Evolutionary conservation across 2,113 vertebrate species (phyloP).

Genomic region (Crotophaga sulcirostris): DNA sequence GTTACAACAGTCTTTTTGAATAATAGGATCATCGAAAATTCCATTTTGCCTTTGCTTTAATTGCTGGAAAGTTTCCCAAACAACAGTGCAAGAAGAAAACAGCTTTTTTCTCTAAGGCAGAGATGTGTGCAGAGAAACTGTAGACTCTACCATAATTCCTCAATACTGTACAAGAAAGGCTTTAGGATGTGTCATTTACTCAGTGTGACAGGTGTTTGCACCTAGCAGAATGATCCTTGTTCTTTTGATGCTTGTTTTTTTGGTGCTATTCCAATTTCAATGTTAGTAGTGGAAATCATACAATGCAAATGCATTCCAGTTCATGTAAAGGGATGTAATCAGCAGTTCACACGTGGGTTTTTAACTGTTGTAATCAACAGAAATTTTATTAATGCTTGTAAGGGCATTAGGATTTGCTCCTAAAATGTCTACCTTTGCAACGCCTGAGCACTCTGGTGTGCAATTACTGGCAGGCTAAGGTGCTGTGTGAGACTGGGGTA

Average conservation of each 20-base stretch:
- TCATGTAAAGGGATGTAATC: neutral
- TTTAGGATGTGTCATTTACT: neutral
- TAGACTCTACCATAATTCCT: neutral
- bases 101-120: neutral
- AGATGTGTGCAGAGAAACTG: neutral
- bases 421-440: neutral
- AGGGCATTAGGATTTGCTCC: neutral
- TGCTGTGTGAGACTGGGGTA: neutral
- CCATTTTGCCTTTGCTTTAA: neutral
- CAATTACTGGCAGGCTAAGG: neutral
- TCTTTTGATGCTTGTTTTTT: neutral
- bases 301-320: neutral
- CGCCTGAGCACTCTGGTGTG: neutral
- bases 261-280: neutral
- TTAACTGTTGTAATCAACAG: neutral
- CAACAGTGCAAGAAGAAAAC: neutral
- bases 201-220: neutral
- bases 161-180: neutral
- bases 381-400: neutral
- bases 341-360: neutral
- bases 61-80: neutral
- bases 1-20: neutral
- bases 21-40: neutral
- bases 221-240: neutral
- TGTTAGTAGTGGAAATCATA: neutral